Evolutionary conservation across 2,888 invertebrate genomes (phyloP), one percentile per base, ranked within the genome.

Genomic region (Poecilobothrus nobilitatus): DNA sequence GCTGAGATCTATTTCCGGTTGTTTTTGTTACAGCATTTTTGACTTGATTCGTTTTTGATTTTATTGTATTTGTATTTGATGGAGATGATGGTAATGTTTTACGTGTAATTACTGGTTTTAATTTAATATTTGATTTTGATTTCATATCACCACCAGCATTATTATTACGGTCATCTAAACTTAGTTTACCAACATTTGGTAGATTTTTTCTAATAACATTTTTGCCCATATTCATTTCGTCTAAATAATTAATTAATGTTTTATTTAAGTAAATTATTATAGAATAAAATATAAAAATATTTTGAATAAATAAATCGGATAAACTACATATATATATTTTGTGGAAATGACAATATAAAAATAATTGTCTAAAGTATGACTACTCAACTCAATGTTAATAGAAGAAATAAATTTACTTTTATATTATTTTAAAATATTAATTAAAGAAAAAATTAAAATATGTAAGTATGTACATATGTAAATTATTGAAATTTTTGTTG

Each of bases 21-120:
- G 72, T 12, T 20, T 61, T 64, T 12, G 62, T 33, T 41, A 22
- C 68, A 4, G 41, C 21, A 21, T 66, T 72, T 10, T 66, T 61
- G 70, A 20, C n/a, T 70, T 22, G 65, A 44, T 7, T n/a, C n/a
- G 68, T 67, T 27, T 63, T 10, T 6, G 64, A 27, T 64, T 12
- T 68, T 68, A n/a, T 67, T 65, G 71, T 62, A 0, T 66, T 41
- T 22, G 68, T 69, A 27, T 69, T 20, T 27, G 66, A 37, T 8
- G 72, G 70, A 18, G 66, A 69, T 15, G 74, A 71, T 6, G 80
- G 79, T 2, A 77, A 76, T 69, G 79, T 80, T 69, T 78, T 78
- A 33, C 69, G 71, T 3, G 77, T 78, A n/a, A 80, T 70, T 63
- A 81, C 77, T 2, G 81, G 81, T 69, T 80, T 80, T 5, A 82